Evolutionary conservation across 2,113 vertebrate genomes (phyloP).

Genomic region (Stomatorhinus ivindoensis): DNA sequence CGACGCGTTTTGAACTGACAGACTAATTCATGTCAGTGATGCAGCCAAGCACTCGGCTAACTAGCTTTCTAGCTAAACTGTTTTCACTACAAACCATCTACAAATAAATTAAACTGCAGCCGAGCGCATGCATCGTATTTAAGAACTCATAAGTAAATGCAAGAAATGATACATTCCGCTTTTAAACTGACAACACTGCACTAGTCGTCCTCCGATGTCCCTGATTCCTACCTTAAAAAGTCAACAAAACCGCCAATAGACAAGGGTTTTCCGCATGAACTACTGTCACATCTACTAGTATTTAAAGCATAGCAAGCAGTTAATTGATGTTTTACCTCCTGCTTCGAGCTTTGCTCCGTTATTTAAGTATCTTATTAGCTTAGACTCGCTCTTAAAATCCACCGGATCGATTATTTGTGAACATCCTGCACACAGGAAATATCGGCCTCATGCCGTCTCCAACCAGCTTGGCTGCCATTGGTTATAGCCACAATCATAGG

Average conservation of each 20-base stretch:
- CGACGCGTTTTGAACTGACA: background rate
- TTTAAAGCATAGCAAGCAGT: background rate
- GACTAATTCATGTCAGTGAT: background rate
- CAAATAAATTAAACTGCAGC: background rate
- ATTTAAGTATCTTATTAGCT: slow-evolving; percentile 25
- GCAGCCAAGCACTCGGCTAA: background rate
- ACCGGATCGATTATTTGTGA: slow-evolving; percentile 48
- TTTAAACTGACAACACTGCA: slow-evolving; percentile 12
- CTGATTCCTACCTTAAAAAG: slow-evolving; percentile 42
- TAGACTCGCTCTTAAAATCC: slow-evolving; percentile 38
- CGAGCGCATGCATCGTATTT: background rate
- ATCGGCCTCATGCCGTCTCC: slow-evolving; percentile 38
- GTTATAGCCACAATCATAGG: background rate
- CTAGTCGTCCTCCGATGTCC: slow-evolving; percentile 22
- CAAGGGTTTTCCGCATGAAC: background rate
- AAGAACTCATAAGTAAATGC: background rate
- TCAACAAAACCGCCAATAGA: slow-evolving; percentile 46
- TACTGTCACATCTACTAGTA: background rate
- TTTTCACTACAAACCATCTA: background rate
- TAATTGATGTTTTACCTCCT: slow-evolving; percentile 50
- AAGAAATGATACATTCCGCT: background rate
- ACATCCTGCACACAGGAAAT: slow-evolving; percentile 29
- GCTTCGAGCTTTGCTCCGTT: slow-evolving; percentile 25
- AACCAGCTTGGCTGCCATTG: slow-evolving; percentile 36
- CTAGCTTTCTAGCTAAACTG: background rate